Conservation (phyloP, 1,140 invertebrate species). For the Kradibia gibbosae region DNA sequence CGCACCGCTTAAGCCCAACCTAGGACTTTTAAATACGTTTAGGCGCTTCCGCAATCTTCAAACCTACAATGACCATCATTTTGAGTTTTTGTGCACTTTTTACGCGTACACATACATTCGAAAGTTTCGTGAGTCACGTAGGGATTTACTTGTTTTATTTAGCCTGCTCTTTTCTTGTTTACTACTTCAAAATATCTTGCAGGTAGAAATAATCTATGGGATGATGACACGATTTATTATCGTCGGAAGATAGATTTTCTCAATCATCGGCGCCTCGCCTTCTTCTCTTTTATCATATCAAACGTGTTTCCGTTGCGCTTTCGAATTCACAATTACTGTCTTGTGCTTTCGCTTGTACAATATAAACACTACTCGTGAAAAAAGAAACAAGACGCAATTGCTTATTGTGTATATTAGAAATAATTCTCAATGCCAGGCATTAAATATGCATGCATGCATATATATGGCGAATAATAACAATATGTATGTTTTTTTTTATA, state of each 20-base stretch:
- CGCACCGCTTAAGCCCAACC: not conserved
- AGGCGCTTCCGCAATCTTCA: constrained; percentile 4
- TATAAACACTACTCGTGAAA: not conserved
- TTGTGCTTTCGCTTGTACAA: too few species aligned
- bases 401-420: not conserved
- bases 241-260: not conserved
- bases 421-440: not conserved
- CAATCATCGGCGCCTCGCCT: too few species aligned
- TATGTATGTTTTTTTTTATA: not conserved
- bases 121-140: constrained; percentile 33
- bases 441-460: not conserved
- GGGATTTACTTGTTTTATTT: not conserved
- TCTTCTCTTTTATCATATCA: too few species aligned
- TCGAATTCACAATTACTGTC: too few species aligned
- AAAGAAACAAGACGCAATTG: not conserved
- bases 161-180: constrained; percentile 3
- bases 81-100: not conserved
- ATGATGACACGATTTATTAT: not conserved
- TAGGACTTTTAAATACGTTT: constrained; percentile 21
- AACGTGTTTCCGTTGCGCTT: too few species aligned
- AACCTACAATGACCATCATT: not conserved
- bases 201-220: not conserved
- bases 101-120: not conserved
- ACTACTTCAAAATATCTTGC: not conserved
- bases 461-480: not conserved